These are phyloP conservation scores for Glossosoma conforme DNA, from an alignment of 1,140 invertebrate genomes.

Conservation along the genomic window DNA sequence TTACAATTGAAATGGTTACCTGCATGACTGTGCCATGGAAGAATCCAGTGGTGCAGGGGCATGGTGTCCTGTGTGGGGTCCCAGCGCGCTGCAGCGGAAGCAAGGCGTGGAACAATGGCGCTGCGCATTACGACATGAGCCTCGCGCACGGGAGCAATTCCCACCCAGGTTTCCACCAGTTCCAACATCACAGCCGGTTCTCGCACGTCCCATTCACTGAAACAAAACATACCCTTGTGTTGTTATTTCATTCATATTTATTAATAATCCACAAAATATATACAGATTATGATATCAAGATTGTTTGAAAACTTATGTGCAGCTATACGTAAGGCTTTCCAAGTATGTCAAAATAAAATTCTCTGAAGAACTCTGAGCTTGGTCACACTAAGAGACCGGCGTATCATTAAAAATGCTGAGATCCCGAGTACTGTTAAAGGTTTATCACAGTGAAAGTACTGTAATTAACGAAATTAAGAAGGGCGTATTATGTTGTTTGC, in stretches of 20 bases:
- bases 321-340: too few species aligned
- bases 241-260: background rate
- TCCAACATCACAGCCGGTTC: constrained; percentile 69
- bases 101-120: constrained; percentile 73
- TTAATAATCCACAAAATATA: constrained; percentile 6
- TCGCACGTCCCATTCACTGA: constrained; percentile 67
- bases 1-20: too few species aligned
- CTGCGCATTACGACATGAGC: constrained; percentile 78
- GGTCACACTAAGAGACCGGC: too few species aligned
- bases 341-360: too few species aligned
- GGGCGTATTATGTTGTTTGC: too few species aligned
- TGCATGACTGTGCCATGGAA: constrained; percentile 73
- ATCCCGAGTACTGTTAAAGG: too few species aligned
- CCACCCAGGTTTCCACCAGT: constrained; percentile 77
- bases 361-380: too few species aligned
- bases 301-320: too few species aligned
- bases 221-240: constrained; percentile 13
- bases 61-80: constrained; percentile 90
- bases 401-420: too few species aligned
- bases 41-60: constrained; percentile 93
- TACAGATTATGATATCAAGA: background rate
- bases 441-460: too few species aligned
- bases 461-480: too few species aligned
- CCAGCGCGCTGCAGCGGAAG: constrained; percentile 82
- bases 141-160: constrained; percentile 78